phyloP scores from a whole-genome alignment of 2,888 invertebrate genomes.

The Netelia inedita region DNA sequence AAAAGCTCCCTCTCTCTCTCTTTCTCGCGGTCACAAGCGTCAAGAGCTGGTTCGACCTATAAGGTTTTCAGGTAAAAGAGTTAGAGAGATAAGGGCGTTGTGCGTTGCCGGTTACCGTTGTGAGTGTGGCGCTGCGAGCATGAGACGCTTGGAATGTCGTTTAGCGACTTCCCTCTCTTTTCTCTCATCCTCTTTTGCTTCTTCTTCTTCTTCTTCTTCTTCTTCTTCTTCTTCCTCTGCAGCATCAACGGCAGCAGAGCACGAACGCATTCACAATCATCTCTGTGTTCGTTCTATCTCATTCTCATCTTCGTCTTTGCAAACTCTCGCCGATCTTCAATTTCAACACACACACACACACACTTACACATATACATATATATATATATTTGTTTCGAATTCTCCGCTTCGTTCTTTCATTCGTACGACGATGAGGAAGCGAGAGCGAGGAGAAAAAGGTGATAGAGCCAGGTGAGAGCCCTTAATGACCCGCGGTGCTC shows the following conservation, averaged over 20 bases:
- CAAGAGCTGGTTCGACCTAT: conserved; percentile 34
- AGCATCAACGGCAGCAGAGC: conserved; percentile 14
- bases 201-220: conserved; percentile 53
- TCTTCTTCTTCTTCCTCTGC: conserved; percentile 44
- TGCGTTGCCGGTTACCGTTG: conserved; percentile 84
- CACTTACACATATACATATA: conserved; percentile 58
- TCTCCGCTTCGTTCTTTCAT: conserved; percentile 25
- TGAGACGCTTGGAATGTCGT: conserved; percentile 84
- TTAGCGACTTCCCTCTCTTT: conserved; percentile 84
- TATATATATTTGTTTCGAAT: conserved; percentile 56
- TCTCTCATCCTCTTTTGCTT: conserved; percentile 57
- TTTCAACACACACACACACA: conserved; percentile 46
- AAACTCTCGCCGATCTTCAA: conserved; percentile 34
- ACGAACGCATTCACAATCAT: conserved; percentile 39
- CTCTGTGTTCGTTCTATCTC: conserved; percentile 18
- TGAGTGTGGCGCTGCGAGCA: conserved; percentile 83
- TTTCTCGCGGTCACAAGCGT: background rate
- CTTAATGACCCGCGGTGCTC: conserved; percentile 64
- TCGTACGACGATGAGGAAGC: conserved; percentile 8
- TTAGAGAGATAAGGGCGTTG: conserved; percentile 80
- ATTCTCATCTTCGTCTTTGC: conserved; percentile 3
- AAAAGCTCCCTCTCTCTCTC: conserved; percentile 41
- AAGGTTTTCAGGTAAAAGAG: conserved; percentile 67
- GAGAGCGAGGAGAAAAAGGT: conserved; percentile 31
- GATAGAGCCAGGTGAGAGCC: conserved; percentile 38